phyloP scores from a whole-genome alignment of 2,113 vertebrate genomes.

The Cephalopholis sonnerati region DNA sequence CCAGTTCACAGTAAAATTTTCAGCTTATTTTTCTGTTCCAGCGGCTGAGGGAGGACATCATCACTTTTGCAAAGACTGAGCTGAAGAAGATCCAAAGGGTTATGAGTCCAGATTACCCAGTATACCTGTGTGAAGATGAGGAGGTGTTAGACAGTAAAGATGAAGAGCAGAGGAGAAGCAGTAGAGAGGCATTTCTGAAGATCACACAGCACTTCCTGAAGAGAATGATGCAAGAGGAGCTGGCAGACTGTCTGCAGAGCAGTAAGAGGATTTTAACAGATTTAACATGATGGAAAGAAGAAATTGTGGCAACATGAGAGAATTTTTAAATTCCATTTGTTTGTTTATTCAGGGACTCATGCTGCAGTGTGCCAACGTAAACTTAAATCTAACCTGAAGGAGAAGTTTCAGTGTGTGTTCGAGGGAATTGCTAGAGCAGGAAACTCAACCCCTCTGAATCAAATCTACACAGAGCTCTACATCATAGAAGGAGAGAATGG shows the following conservation, averaged over 20 bases:
- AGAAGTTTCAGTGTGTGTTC: constrained; percentile 30
- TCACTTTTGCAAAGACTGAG: constrained; percentile 18
- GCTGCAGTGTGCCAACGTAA: neutral
- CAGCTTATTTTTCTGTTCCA: constrained; percentile 1
- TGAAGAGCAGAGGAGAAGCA: constrained; percentile 23
- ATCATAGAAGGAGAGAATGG: constrained; percentile 39
- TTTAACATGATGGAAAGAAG: neutral
- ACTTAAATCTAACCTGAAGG: constrained; percentile 22
- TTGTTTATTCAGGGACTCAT: neutral
- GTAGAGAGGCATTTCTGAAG: constrained; percentile 39
- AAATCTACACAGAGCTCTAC: constrained; percentile 30
- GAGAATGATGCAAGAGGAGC: neutral
- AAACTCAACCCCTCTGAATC: constrained; percentile 30
- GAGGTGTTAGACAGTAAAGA: neutral
- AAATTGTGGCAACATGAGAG: neutral
- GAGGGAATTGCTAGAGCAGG: constrained; percentile 38
- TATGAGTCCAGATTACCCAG: constrained; percentile 21
- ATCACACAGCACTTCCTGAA: constrained; percentile 28
- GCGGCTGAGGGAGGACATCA: constrained; percentile 12
- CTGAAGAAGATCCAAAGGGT: constrained; percentile 8
- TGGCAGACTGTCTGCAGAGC: neutral
- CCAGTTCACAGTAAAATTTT: neutral
- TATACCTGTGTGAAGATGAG: neutral
- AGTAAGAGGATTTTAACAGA: neutral
- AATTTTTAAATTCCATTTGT: neutral